These are phyloP conservation scores for Zaprionus taronus DNA, from an alignment of 1,140 invertebrate genomes.

Conservation along the genomic window DNA sequence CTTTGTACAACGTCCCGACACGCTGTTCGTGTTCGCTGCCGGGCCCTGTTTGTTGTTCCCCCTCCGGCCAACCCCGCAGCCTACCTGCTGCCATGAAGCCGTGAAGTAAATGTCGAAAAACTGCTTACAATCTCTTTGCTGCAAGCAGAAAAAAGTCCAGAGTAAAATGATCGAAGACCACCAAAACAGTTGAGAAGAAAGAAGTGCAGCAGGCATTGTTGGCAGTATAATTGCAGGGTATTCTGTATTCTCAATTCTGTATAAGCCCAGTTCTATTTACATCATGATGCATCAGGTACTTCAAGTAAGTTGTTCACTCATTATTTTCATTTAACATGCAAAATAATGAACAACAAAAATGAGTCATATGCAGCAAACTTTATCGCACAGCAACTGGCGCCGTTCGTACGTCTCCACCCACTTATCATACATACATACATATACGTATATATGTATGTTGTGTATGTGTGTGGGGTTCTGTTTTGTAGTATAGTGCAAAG, in stretches of 20 bases:
- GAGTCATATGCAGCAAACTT: not conserved
- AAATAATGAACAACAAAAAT: not conserved
- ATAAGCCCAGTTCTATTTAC: too few species aligned
- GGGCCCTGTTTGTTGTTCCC: slow-evolving; percentile 5
- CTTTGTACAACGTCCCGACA: slow-evolving; percentile 64
- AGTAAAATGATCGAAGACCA: slow-evolving; percentile 46
- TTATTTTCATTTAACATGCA: not conserved
- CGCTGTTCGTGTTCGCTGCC: slow-evolving; percentile 47
- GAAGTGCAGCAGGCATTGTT: slow-evolving; percentile 11
- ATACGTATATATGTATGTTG: not conserved
- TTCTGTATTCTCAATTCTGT: too few species aligned
- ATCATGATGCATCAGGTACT: not conserved
- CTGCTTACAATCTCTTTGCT: slow-evolving; percentile 70
- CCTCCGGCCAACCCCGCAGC: not conserved
- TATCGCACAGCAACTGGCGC: slow-evolving; percentile 5
- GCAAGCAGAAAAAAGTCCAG: not conserved
- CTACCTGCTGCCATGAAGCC: slow-evolving; percentile 14
- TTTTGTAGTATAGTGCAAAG: not conserved
- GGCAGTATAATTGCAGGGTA: not conserved
- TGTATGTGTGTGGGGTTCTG: not conserved
- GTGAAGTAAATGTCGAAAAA: slow-evolving; percentile 67
- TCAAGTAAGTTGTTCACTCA: not conserved
- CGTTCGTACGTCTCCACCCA: slow-evolving; percentile 22
- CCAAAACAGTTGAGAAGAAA: slow-evolving; percentile 40
- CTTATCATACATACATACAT: not conserved